Percentiles rank a stretch among this genome's conserved stretches.
Evolutionary conservation across 2,797 vertebrate genomes (phyloP).

Genomic region (Distichodus sexfasciatus): DNA sequence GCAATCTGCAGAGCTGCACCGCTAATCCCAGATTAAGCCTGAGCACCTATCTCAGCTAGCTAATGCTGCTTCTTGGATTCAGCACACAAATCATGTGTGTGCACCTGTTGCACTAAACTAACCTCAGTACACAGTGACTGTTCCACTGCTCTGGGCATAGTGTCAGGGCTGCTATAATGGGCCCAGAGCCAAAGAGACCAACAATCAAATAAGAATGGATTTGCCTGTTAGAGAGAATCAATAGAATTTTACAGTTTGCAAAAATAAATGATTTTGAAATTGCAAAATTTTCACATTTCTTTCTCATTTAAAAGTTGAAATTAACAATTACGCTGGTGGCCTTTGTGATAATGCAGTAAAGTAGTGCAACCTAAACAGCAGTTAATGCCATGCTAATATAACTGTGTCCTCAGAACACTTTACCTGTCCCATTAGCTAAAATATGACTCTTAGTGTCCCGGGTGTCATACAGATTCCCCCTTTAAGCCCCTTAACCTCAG

Average conservation of each 20-base stretch:
- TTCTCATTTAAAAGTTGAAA: no score
- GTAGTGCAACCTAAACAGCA: not conserved
- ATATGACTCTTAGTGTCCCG: not conserved
- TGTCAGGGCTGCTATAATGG: not conserved
- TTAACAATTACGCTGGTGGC: no score
- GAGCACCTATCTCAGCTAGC: constrained; percentile 59
- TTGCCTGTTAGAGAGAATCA: not conserved
- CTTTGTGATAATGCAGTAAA: no score
- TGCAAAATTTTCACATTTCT: no score
- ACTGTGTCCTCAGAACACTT: not conserved
- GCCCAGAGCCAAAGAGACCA: not conserved
- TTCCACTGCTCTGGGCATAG: not conserved
- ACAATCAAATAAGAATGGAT: not conserved
- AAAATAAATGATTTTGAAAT: no score
- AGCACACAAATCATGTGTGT: constrained; percentile 41
- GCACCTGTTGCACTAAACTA: constrained; percentile 28
- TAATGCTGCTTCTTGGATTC: constrained; percentile 62
- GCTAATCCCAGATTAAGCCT: constrained; percentile 74
- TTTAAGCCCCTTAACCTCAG: constrained; percentile 32
- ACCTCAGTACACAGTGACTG: constrained; percentile 14
- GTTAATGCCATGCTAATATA: not conserved
- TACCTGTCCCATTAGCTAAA: not conserved
- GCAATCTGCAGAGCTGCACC: constrained; percentile 59
- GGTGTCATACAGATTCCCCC: constrained; percentile 11
- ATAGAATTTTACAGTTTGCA: not conserved